Percentiles rank a stretch among this genome's conserved stretches.
Evolutionary conservation across 2,888 invertebrate genomes (phyloP).

Genomic region (Monoplex corrugatus): DNA sequence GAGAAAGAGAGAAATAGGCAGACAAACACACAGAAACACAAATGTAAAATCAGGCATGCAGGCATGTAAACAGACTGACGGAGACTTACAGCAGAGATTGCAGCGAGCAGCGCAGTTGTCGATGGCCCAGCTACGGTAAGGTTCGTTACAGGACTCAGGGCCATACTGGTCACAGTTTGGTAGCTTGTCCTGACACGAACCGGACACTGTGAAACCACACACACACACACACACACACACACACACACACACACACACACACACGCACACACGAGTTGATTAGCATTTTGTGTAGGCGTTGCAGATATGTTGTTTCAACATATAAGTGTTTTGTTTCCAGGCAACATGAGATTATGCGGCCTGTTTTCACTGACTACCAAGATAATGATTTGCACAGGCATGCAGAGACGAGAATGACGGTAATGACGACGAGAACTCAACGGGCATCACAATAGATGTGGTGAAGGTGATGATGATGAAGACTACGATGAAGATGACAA

Average conservation of each 20-base stretch:
- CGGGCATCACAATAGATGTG: no score
- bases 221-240: conserved; percentile 13
- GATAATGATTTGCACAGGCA: no score
- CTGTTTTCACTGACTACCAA: no score
- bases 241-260: background rate
- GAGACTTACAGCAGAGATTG: conserved; percentile 56
- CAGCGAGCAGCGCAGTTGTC: conserved; percentile 62
- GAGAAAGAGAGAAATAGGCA: background rate
- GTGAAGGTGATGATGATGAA: no score
- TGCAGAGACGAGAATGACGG: no score
- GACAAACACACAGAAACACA: conserved; percentile 12
- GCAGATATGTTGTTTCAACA: no score
- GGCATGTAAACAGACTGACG: background rate
- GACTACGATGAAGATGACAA: no score
- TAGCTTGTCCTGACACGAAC: conserved; percentile 63
- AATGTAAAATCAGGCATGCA: background rate
- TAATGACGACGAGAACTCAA: no score
- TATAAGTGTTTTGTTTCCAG: no score
- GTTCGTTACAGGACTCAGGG: conserved; percentile 58
- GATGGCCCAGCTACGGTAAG: conserved; percentile 62
- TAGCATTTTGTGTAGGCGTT: no score
- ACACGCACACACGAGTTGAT: background rate
- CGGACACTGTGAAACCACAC: conserved; percentile 32
- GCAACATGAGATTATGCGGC: no score
- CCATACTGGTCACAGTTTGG: conserved; percentile 66